Conservation (phyloP, 2,797 vertebrate species). For the Tokudaia muenninki region DNA sequence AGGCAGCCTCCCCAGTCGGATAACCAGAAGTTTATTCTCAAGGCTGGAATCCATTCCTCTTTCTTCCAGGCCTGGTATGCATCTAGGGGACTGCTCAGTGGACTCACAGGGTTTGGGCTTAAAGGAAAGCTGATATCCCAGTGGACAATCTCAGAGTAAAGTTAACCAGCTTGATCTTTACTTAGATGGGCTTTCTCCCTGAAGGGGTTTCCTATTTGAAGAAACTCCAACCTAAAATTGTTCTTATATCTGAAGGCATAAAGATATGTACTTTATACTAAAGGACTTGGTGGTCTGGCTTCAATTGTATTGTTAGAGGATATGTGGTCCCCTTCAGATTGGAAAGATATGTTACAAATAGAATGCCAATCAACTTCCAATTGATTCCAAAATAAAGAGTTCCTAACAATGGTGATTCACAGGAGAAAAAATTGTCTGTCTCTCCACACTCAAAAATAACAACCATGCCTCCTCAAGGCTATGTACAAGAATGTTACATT, state of each 20-base stretch:
- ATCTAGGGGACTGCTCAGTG: background rate
- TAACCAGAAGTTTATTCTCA: background rate
- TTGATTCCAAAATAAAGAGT: conserved; percentile 35
- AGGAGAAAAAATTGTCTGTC: background rate
- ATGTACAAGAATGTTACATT: conserved; percentile 71
- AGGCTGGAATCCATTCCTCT: background rate
- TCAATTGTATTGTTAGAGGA: background rate
- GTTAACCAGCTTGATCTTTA: conserved; percentile 21
- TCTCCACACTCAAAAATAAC: conserved; percentile 66
- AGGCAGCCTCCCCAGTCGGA: background rate
- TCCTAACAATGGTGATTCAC: conserved; percentile 59
- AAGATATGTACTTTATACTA: background rate
- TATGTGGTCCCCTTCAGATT: conserved; percentile 45
- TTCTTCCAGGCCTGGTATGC: background rate
- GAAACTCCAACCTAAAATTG: conserved; percentile 54
- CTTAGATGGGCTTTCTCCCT: background rate
- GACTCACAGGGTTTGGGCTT: background rate
- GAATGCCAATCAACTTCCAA: conserved; percentile 61
- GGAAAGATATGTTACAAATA: conserved; percentile 36
- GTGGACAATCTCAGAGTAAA: background rate
- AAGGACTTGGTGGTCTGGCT: background rate
- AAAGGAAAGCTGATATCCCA: background rate
- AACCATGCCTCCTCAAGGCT: conserved; percentile 73
- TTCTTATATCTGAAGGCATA: conserved; percentile 28
- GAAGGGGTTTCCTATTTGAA: conserved; percentile 38